phyloP scores from a whole-genome alignment of 2,113 vertebrate genomes.

The Ginglymostoma cirratum region DNA sequence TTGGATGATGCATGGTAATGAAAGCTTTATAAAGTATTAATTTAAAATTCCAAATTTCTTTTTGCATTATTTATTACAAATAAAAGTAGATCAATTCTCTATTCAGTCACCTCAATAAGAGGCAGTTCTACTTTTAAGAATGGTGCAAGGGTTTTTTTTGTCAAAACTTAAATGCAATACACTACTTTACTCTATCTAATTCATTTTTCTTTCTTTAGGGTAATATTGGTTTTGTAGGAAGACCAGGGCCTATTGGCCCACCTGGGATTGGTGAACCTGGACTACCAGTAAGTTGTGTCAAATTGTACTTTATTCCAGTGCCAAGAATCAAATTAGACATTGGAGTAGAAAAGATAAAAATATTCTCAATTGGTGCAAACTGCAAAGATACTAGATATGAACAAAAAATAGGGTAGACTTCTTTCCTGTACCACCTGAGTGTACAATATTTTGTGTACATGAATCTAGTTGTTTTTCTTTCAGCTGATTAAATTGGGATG shows the following conservation, averaged over 20 bases:
- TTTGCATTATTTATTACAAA: neutral
- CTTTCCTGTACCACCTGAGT: neutral
- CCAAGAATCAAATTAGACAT: neutral
- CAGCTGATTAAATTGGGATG: neutral
- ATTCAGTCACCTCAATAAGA: neutral
- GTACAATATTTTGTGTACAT: neutral
- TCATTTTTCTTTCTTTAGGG: conserved; percentile 58
- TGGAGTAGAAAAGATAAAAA: neutral
- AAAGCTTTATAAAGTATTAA: neutral
- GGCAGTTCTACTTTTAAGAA: neutral
- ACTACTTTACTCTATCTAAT: neutral
- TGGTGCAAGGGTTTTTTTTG: neutral
- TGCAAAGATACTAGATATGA: neutral
- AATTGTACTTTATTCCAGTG: neutral
- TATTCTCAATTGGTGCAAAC: neutral
- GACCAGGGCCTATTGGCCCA: conserved; percentile 69
- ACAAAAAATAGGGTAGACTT: neutral
- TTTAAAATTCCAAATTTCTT: neutral
- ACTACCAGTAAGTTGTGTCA: conserved; percentile 59
- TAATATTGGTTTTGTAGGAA: conserved; percentile 69
- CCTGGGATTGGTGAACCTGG: conserved; percentile 74
- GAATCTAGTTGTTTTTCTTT: neutral
- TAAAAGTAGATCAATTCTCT: neutral
- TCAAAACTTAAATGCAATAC: neutral
- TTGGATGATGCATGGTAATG: neutral